Evolutionary conservation across 1,140 invertebrate species (phyloP).

Genomic region (Argopecten irradians): DNA sequence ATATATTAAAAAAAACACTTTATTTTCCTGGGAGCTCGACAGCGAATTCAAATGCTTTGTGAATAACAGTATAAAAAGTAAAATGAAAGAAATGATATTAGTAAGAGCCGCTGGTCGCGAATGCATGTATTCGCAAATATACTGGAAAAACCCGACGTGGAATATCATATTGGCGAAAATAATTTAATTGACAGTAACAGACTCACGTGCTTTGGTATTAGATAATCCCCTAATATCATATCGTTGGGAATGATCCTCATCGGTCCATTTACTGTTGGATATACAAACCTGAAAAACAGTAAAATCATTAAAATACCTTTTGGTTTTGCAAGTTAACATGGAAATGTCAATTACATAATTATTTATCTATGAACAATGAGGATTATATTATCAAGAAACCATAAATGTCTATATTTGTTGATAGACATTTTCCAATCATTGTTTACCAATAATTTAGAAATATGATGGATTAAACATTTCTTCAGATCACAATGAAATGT

Average conservation of each 20-base stretch:
- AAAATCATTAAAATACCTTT: background rate
- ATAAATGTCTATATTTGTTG: no score
- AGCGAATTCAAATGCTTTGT: conserved; percentile 30
- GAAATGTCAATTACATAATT: no score
- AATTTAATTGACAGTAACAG: background rate
- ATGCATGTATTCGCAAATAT: conserved; percentile 8
- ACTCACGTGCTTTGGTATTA: conserved; percentile 81
- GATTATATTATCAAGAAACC: no score
- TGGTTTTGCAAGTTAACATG: no score
- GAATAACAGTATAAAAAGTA: no score
- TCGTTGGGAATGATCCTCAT: conserved; percentile 65
- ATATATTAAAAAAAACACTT: background rate
- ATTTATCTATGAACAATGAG: no score
- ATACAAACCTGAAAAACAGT: conserved; percentile 79
- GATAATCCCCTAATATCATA: conserved; percentile 70
- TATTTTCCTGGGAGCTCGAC: background rate
- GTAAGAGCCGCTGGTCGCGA: background rate
- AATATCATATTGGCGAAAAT: conserved; percentile 16
- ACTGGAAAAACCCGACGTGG: conserved; percentile 24
- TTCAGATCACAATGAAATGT: no score
- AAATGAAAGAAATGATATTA: conserved; percentile 16
- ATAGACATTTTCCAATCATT: no score
- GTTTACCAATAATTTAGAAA: no score
- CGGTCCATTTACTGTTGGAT: conserved; percentile 68
- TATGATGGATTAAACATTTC: no score